Conservation (phyloP, 2,888 invertebrate species). For the Tethea ocularis region DNA sequence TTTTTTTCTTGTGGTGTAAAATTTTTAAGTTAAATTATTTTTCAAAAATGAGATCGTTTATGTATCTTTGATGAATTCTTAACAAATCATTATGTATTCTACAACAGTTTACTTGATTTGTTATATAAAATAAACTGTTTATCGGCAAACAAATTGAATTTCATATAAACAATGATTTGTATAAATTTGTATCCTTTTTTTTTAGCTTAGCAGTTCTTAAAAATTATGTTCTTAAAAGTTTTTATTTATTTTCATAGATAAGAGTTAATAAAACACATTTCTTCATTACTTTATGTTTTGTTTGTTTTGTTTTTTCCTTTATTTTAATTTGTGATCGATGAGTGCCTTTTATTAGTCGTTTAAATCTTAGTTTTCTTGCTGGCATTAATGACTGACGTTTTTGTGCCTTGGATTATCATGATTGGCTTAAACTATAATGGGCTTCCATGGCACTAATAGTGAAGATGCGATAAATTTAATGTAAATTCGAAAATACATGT, state of each 20-base stretch:
- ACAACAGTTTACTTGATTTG: neutral
- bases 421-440: neutral
- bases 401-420: slow-evolving; percentile 1
- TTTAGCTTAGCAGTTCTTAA: slow-evolving; percentile 50
- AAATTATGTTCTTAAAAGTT: slow-evolving; percentile 63
- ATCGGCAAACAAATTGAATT: too few species aligned
- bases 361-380: slow-evolving; percentile 8
- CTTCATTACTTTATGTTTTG: slow-evolving; percentile 30
- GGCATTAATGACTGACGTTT: slow-evolving; percentile 8
- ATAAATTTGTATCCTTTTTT: slow-evolving; percentile 57
- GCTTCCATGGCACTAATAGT: neutral
- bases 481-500: too few species aligned
- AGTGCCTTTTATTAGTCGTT: slow-evolving; percentile 14
- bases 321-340: slow-evolving; percentile 9
- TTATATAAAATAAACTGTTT: slow-evolving; percentile 11
- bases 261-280: slow-evolving; percentile 36
- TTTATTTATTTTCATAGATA: slow-evolving; percentile 58
- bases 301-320: slow-evolving; percentile 21
- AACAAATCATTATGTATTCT: slow-evolving; percentile 22
- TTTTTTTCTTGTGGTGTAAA: slow-evolving; percentile 13
- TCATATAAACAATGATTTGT: slow-evolving; percentile 34
- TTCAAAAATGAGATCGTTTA: neutral
- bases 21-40: slow-evolving; percentile 22
- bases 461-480: too few species aligned
- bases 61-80: neutral